Percentiles rank a stretch among this genome's conserved stretches.
phyloP scores from a whole-genome alignment of 2,888 invertebrate genomes.

The Amphimallon solstitiale region DNA sequence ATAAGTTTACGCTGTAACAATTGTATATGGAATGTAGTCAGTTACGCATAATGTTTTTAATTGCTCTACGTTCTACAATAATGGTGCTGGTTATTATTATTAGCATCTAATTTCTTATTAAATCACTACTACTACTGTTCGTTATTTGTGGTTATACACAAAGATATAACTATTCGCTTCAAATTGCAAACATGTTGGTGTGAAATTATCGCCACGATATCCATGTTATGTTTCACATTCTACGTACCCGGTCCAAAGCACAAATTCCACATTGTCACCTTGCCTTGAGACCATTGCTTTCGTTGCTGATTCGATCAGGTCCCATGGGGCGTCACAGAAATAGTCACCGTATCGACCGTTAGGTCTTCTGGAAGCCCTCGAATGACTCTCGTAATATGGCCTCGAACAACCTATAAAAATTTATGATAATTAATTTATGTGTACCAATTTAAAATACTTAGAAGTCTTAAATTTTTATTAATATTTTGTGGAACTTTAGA shows the following conservation, averaged over 20 bases:
- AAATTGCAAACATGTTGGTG: no score
- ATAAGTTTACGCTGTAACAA: no score
- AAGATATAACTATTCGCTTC: no score
- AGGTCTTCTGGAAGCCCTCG: conserved; percentile 66
- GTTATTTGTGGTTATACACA: no score
- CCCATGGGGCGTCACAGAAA: conserved; percentile 89
- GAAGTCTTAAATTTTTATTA: background rate
- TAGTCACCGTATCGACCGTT: conserved; percentile 82
- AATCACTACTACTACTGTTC: no score
- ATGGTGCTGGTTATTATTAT: no score
- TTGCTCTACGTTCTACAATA: no score
- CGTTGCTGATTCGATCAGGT: conserved; percentile 88
- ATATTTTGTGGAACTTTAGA: no score
- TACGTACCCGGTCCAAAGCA: conserved; percentile 92
- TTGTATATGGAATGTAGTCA: no score
- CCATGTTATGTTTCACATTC: background rate
- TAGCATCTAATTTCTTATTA: no score
- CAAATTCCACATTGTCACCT: conserved; percentile 90
- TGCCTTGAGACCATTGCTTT: conserved; percentile 86
- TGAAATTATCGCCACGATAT: background rate
- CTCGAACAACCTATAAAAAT: conserved; percentile 58
- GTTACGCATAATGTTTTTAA: no score
- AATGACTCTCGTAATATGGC: conserved; percentile 59
- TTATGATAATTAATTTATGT: background rate
- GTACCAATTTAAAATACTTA: background rate